Evolutionary conservation across 2,797 vertebrate species (phyloP).

Genomic region (Aldrovandia affinis): DNA sequence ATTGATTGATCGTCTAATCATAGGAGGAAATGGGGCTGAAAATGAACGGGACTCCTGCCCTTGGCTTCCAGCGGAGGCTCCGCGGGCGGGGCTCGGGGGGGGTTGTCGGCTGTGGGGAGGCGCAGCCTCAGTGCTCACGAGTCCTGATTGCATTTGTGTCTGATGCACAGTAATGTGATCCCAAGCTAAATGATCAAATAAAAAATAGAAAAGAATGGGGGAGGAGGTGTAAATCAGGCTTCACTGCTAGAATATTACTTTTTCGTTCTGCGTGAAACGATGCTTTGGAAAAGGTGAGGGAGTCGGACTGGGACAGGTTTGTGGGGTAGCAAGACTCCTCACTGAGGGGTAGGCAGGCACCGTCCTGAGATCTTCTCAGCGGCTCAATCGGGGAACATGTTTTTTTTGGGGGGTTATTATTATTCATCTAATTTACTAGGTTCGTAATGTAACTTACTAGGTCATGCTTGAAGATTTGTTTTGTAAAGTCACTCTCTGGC

Average conservation of each 20-base stretch:
- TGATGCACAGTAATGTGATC: slow-evolving; percentile 87
- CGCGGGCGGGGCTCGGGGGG: slow-evolving; percentile 64
- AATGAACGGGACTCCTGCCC: slow-evolving; percentile 85
- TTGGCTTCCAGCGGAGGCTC: slow-evolving; percentile 64
- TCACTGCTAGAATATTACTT: slow-evolving; percentile 83
- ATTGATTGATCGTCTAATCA: slow-evolving; percentile 89
- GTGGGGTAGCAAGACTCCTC: slow-evolving; percentile 43
- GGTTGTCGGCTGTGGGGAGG: slow-evolving; percentile 76
- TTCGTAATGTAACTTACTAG: slow-evolving; percentile 33
- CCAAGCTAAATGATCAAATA: slow-evolving; percentile 83
- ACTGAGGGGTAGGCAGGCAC: slow-evolving; percentile 22
- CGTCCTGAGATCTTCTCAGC: slow-evolving; percentile 34
- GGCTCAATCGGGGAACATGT: slow-evolving; percentile 41
- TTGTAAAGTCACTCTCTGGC: slow-evolving; percentile 51
- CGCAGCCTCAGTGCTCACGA: slow-evolving; percentile 79
- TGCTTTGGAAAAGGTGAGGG: slow-evolving; percentile 73
- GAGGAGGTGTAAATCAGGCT: slow-evolving; percentile 80
- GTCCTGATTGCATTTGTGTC: slow-evolving; percentile 86
- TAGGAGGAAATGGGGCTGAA: slow-evolving; percentile 88
- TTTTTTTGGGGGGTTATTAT: slow-evolving; percentile 35
- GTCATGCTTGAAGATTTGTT: slow-evolving; percentile 55
- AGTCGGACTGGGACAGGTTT: slow-evolving; percentile 64
- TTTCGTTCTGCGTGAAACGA: slow-evolving; percentile 80
- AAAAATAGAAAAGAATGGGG: slow-evolving; percentile 66
- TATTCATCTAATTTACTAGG: slow-evolving; percentile 47